Evolutionary conservation across 2,113 vertebrate genomes (phyloP), one percentile per base, ranked within the genome.

Genomic region (Chascanopsetta lugubris): DNA sequence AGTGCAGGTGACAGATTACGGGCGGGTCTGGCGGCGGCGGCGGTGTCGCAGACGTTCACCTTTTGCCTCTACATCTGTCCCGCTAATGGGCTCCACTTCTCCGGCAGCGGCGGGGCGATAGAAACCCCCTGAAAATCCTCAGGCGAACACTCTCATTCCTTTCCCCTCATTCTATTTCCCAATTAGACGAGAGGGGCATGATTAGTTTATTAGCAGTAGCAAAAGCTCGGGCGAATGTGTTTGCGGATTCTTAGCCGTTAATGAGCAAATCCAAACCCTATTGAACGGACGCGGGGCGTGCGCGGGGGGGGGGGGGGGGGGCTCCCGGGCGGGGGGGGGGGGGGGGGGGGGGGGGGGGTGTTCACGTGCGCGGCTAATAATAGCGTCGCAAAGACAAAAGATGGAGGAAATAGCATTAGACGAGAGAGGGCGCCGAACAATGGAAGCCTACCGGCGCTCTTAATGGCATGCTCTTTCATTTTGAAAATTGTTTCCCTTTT

Each of bases 381-480:
- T 92, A 91, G 89, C 84, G 55, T 91, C 87, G 83, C 79, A 88
- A 92, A 93, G 92, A 93, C 92, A 93, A 93, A 93, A 92, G 90
- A 93, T 92, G 85, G 89, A 93, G 92, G 93, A 93, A 93, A 93
- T 91, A 83, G 89, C 89, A 90, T 92, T 92, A 92, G 88, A 88
- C 69, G 55, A 75, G 61, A 36, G 29, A 4, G 72, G 53, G 69
- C n/a, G 64, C 43, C 80, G 75, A 90, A 93, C 90, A 92, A 92
- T 92, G 82, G 86, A 82, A 75, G 80, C 85, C 85, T 85, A 89
- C 77, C 83, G 76, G 82, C 83, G 25, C 84, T 85, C 89, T 85
- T 93, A 92, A 92, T 93, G 91, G 85, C 85, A 90, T 85, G 85
- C 87, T 91, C 89, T 92, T 93, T 93, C 93, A 91, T 93, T 91